Base-by-base conservation (phyloP, 1,140 invertebrate species). In the Telenomus remus region DNA sequence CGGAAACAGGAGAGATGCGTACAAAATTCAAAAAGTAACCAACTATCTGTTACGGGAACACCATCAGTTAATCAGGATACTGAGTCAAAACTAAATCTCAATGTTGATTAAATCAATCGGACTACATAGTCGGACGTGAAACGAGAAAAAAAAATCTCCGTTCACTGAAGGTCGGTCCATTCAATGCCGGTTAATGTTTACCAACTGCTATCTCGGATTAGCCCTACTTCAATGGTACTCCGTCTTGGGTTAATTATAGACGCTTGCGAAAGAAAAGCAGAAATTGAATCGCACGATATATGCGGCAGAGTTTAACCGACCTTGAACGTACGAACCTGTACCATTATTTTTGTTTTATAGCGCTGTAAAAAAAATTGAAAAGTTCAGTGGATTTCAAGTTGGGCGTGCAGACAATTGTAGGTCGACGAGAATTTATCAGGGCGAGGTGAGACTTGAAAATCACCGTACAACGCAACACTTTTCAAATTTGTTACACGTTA, bases 181-280 rank as follows among this genome's bases (percentile, higher is more conserved):
- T 79, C 76, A 79, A 70, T 72, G 66, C 54, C 66, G 66, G 61
- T 71, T 69, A 51, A 65, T 78, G 76, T 78, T 78, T 74, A 78
- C 65, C 69, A 73, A 78, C 60, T 53, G 37, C 34, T 53, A 65
- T 66, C 48, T 71, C 49, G 37, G 66, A 57, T 64, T 54, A 71
- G 48, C 49, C 56, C 51, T 71, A 50, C 66, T 59, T 79, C 72
- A 75, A 74, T 72, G 68, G 59, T 65, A 73, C 71, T 72, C 72
- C 55, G 76, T 72, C 63, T 69, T 55, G 0, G 54, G 68, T 57
- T 79, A 79, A 79, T 51, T 79, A 75, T 79, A 79, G 57, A 0
- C 42, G 14, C 56, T 79, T 75, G 63, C 68, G 63, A 63, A 71
- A 74, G 35, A 46, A 4, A 54, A 63, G 50, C 50, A 60, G 68